A percentile compares a stretch with the other conserved stretches of the same genome.
Conservation (phyloP, 1,140 invertebrate species). For the Bombus balteatus region DNA sequence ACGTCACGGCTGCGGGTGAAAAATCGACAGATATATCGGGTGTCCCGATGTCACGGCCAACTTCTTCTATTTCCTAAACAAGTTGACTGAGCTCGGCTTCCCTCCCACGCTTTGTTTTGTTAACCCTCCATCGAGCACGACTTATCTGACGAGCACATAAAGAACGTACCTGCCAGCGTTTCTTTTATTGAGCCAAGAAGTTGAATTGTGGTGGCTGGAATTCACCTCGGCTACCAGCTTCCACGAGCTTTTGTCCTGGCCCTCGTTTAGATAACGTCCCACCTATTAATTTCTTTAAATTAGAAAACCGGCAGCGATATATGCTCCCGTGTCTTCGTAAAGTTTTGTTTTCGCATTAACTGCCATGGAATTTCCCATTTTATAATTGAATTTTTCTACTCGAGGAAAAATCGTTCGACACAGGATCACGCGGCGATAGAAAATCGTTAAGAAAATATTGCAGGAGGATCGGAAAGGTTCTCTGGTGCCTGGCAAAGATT, state of each 20-base stretch:
- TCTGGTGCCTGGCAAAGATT: neutral
- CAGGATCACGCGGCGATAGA: neutral
- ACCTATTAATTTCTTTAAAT: slow-evolving; percentile 29
- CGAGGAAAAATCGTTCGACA: neutral
- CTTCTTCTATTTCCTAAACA: slow-evolving; percentile 52
- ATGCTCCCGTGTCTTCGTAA: neutral
- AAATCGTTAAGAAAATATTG: neutral
- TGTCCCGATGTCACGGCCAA: slow-evolving; percentile 38
- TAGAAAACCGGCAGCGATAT: neutral
- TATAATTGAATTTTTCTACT: neutral
- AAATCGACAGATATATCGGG: slow-evolving; percentile 38
- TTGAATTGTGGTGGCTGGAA: slow-evolving; percentile 18
- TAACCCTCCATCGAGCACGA: slow-evolving; percentile 33
- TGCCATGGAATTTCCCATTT: neutral
- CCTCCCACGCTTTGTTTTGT: slow-evolving; percentile 36
- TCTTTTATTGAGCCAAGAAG: slow-evolving; percentile 27
- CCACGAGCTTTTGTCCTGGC: neutral
- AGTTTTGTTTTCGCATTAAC: neutral
- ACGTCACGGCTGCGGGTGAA: neutral
- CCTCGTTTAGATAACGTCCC: slow-evolving; percentile 12
- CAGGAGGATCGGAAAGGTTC: neutral
- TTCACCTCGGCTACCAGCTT: neutral
- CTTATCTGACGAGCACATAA: slow-evolving; percentile 28
- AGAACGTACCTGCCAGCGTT: slow-evolving; percentile 13
- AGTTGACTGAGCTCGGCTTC: slow-evolving; percentile 18